Conservation (phyloP, 2,113 vertebrate species). For the Xiphophorus couchianus region DNA sequence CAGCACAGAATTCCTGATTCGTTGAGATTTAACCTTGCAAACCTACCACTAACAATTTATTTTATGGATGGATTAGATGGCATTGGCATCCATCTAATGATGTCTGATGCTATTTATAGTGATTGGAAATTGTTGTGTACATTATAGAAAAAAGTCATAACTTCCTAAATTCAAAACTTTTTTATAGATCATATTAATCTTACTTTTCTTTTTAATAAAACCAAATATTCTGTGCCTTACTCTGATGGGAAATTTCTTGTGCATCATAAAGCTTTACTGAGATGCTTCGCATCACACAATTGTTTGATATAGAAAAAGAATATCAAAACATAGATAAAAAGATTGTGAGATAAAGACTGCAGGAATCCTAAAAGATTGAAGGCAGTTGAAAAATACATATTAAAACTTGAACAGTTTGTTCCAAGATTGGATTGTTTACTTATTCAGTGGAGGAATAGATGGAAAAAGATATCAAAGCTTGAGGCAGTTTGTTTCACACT, state of each 20-base stretch:
- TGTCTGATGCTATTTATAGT: background rate
- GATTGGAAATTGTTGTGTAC: background rate
- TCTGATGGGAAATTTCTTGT: background rate
- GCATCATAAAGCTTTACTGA: background rate
- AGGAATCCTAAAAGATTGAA: too few relatives aligned
- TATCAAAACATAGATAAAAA: background rate
- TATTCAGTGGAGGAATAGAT: background rate
- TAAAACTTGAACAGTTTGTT: background rate
- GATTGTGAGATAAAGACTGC: background rate
- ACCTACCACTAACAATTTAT: background rate
- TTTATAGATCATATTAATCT: background rate
- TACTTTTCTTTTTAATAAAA: background rate
- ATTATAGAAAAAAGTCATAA: background rate
- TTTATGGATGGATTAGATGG: background rate
- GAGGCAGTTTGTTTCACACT: background rate
- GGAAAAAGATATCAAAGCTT: background rate
- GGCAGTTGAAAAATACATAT: background rate
- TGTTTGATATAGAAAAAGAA: background rate
- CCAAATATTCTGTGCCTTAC: background rate
- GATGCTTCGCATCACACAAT: background rate
- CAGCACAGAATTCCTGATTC: too few relatives aligned
- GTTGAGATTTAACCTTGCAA: background rate
- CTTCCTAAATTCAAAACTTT: background rate
- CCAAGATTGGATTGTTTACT: background rate
- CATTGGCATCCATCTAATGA: background rate